These are phyloP conservation scores for Drosophila hydei DNA, from an alignment of 1,140 invertebrate genomes.

Conservation along the genomic window DNA sequence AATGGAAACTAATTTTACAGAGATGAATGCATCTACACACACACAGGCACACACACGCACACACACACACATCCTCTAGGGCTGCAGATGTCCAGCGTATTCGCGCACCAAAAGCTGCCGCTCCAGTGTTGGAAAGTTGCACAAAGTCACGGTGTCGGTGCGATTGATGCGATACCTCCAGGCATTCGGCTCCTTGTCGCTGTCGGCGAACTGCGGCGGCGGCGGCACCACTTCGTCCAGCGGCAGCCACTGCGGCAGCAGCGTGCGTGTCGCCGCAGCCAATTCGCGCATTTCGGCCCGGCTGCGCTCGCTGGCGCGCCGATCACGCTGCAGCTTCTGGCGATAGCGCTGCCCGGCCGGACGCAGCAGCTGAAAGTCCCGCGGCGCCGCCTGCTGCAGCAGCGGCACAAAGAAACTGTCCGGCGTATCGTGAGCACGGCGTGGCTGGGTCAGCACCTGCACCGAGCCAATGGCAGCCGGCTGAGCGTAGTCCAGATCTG, in stretches of 20 bases:
- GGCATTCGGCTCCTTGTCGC: neutral
- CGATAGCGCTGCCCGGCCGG: slow-evolving; percentile 12
- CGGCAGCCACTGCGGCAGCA: slow-evolving; percentile 3
- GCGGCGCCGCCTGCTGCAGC: neutral
- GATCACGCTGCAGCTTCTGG: neutral
- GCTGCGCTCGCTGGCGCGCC: neutral
- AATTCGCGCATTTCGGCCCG: neutral
- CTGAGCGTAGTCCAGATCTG: neutral
- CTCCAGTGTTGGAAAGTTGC: slow-evolving; percentile 1
- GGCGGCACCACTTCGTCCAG: slow-evolving; percentile 2
- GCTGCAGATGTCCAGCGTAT: slow-evolving; percentile 2
- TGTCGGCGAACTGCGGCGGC: slow-evolving; percentile 18
- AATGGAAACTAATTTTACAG: no score
- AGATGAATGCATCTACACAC: neutral
- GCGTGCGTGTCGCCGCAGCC: neutral
- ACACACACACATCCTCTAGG: neutral
- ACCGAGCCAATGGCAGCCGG: no score
- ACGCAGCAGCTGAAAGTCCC: neutral
- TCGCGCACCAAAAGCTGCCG: neutral
- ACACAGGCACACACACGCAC: neutral
- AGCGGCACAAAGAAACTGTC: slow-evolving; percentile 1
- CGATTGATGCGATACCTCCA: slow-evolving; percentile 9
- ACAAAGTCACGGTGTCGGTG: slow-evolving; percentile 5
- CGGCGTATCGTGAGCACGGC: neutral
- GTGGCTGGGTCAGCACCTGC: neutral